Conservation (phyloP, 2,113 vertebrate genomes). For the Pelvicachromis taeniatus region DNA sequence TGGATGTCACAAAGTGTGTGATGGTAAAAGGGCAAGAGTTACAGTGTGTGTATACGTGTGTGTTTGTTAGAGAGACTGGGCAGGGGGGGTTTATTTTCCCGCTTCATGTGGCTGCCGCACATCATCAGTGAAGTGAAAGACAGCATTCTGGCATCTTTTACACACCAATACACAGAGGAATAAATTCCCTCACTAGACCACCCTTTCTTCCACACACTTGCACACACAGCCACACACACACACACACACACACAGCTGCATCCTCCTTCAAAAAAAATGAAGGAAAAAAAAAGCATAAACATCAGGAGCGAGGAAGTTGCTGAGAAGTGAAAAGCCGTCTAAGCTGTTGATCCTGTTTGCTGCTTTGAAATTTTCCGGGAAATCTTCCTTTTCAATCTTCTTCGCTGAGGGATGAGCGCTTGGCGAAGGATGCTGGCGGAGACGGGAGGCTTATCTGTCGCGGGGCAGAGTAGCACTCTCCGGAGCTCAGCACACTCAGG, state of each 20-base stretch:
- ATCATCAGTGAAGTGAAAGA: slow-evolving; percentile 55
- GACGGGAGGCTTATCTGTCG: slow-evolving; percentile 23
- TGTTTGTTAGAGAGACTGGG: background rate
- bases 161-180: slow-evolving; percentile 43
- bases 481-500: slow-evolving; percentile 21
- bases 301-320: slow-evolving; percentile 31
- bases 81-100: background rate
- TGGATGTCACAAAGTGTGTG: slow-evolving; percentile 9
- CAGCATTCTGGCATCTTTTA: slow-evolving; percentile 55
- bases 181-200: slow-evolving; percentile 31
- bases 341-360: slow-evolving; percentile 63
- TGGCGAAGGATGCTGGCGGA: background rate
- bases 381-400: slow-evolving; percentile 39
- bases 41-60: background rate
- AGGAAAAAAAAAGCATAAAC: background rate
- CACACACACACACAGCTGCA: background rate
- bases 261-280: background rate
- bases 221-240: background rate
- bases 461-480: slow-evolving; percentile 3
- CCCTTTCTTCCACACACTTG: background rate
- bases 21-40: slow-evolving; percentile 23
- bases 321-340: slow-evolving; percentile 42
- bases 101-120: slow-evolving; percentile 30
- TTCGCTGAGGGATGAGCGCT: slow-evolving; percentile 11
- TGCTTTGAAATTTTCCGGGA: slow-evolving; percentile 46